phyloP scores from a whole-genome alignment of 2,797 vertebrate species.

The Malurus splendens region DNA sequence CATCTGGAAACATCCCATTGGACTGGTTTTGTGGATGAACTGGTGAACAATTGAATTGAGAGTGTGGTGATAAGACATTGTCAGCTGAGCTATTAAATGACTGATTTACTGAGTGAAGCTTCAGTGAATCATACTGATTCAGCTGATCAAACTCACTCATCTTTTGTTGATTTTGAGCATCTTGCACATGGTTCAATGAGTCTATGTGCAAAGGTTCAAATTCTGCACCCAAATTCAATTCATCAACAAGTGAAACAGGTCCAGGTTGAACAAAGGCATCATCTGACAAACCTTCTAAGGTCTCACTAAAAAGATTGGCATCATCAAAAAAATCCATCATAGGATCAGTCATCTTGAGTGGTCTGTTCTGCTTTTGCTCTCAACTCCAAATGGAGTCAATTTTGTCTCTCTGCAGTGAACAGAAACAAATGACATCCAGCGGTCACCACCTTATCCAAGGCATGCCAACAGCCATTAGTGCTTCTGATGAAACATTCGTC shows the following conservation, averaged over 20 bases:
- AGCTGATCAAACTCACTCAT: slow-evolving; percentile 83
- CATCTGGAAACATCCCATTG: slow-evolving; percentile 90
- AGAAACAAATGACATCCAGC: slow-evolving; percentile 72
- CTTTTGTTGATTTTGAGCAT: slow-evolving; percentile 83
- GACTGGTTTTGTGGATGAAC: slow-evolving; percentile 83
- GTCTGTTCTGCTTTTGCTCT: slow-evolving; percentile 58
- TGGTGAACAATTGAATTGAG: slow-evolving; percentile 84
- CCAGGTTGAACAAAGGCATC: slow-evolving; percentile 87
- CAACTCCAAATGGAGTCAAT: slow-evolving; percentile 65
- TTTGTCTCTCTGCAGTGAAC: slow-evolving; percentile 54
- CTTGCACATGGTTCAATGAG: slow-evolving; percentile 81
- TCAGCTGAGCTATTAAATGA: slow-evolving; percentile 73
- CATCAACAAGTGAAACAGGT: slow-evolving; percentile 91
- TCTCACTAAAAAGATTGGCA: slow-evolving; percentile 91
- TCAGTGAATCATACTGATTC: slow-evolving; percentile 84
- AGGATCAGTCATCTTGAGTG: slow-evolving; percentile 78
- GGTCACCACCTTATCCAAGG: slow-evolving; percentile 67
- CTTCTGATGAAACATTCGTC: slow-evolving; percentile 48
- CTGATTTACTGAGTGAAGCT: slow-evolving; percentile 80
- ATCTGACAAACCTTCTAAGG: slow-evolving; percentile 88
- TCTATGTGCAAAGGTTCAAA: slow-evolving; percentile 93
- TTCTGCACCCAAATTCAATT: slow-evolving; percentile 89
- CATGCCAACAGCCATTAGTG: slow-evolving; percentile 71
- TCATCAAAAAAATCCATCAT: slow-evolving; percentile 98
- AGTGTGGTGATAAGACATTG: slow-evolving; percentile 81